These are phyloP conservation scores for Vultur gryphus DNA, from an alignment of 2,797 vertebrate genomes.

Conservation along the genomic window DNA sequence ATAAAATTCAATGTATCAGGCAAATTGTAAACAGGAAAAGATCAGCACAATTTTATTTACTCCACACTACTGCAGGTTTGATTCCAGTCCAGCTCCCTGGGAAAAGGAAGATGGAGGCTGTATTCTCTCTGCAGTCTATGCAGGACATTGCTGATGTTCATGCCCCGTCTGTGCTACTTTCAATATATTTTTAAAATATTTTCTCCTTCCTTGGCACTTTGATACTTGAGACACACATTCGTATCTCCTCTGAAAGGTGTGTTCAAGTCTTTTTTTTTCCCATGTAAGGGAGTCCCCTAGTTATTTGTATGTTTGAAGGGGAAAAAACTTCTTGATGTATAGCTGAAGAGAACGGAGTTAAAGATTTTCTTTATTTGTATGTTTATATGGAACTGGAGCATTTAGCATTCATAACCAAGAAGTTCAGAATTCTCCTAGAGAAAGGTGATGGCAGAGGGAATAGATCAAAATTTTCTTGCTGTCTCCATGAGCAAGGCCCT, in stretches of 20 bases:
- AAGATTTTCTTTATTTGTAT: neutral
- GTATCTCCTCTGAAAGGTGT: neutral
- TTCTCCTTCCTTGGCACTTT: neutral
- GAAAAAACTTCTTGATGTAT: neutral
- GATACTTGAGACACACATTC: neutral
- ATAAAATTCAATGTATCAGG: neutral
- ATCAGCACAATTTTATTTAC: neutral
- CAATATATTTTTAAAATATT: neutral
- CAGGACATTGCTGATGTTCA: neutral
- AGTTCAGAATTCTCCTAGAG: neutral
- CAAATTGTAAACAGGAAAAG: neutral
- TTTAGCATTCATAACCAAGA: neutral
- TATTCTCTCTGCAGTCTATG: neutral
- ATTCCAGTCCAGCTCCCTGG: neutral
- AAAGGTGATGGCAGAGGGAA: neutral
- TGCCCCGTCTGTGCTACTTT: neutral
- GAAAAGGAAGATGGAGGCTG: neutral
- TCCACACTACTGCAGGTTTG: neutral
- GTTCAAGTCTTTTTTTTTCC: fast-evolving
- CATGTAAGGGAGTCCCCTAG: too few species aligned
- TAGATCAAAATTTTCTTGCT: neutral
- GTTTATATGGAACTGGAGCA: neutral
- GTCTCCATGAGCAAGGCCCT: neutral
- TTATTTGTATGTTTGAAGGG: neutral
- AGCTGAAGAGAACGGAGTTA: neutral